A percentile compares a stretch with the other conserved stretches of the same genome.
phyloP scores from a whole-genome alignment of 2,797 vertebrate species.

The Macropodus opercularis region DNA sequence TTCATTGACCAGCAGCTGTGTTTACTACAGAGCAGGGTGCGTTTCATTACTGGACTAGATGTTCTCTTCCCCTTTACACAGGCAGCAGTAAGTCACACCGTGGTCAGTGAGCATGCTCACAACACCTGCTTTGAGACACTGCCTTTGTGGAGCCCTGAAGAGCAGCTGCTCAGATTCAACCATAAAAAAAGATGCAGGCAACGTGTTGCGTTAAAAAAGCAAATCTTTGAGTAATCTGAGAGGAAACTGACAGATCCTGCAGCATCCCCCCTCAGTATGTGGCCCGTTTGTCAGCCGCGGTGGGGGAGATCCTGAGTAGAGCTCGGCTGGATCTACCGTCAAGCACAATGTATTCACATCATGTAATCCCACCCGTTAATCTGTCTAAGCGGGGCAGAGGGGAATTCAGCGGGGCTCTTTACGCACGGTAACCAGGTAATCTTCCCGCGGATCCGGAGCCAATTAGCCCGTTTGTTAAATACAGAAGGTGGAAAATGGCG shows the following conservation, averaged over 20 bases:
- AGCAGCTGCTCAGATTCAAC: conserved; percentile 21
- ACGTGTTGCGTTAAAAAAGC: not conserved
- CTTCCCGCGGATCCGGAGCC: conserved; percentile 50
- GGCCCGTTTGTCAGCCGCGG: conserved; percentile 15
- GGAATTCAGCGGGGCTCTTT: conserved; percentile 60
- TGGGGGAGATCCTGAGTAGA: conserved; percentile 21
- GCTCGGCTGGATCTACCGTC: conserved; percentile 54
- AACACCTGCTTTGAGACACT: conserved; percentile 45
- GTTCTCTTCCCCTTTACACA: not conserved
- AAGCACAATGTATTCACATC: conserved; percentile 66
- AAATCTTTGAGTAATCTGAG: conserved; percentile 29
- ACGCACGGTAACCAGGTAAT: conserved; percentile 49
- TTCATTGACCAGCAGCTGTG: conserved; percentile 19
- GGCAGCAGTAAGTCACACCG: conserved; percentile 40
- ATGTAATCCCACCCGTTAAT: conserved; percentile 78
- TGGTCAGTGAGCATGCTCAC: conserved; percentile 68
- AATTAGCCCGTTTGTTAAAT: conserved; percentile 47
- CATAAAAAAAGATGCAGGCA: conserved; percentile 13
- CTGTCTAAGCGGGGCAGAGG: conserved; percentile 57
- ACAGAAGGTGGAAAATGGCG: conserved; percentile 75
- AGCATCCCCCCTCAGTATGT: not conserved
- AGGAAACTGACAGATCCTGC: conserved; percentile 40
- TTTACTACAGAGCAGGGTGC: conserved; percentile 28
- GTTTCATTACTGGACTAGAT: conserved; percentile 45
- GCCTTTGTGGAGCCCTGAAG: conserved; percentile 50